Evolutionary conservation across 2,888 invertebrate genomes (phyloP).

Genomic region (Rotaria magnacalcarata): DNA sequence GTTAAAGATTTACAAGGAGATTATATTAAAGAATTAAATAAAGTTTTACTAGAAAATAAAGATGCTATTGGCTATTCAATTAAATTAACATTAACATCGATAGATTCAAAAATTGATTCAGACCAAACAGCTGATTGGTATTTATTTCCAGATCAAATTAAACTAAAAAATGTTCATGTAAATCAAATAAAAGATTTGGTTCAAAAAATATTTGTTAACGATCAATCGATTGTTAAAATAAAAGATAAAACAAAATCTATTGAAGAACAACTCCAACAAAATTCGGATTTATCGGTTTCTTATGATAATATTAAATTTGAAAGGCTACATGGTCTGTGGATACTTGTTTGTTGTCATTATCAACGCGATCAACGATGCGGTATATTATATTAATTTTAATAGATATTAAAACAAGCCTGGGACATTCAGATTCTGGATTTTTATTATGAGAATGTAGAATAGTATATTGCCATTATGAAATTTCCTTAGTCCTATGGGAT

Average conservation of each 20-base stretch:
- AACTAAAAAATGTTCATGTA: neutral
- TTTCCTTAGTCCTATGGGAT: too few relatives aligned
- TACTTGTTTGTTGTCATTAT: conserved; percentile 22
- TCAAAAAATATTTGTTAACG: neutral
- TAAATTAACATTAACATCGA: neutral
- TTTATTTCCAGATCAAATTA: conserved; percentile 19
- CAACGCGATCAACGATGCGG: conserved; percentile 9
- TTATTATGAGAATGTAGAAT: too few relatives aligned
- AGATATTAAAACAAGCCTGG: too few relatives aligned
- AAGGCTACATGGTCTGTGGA: neutral
- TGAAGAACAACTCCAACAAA: neutral
- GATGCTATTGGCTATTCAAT: neutral
- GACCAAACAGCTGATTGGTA: conserved; percentile 24
- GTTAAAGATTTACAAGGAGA: neutral
- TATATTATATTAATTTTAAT: neutral
- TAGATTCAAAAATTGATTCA: neutral
- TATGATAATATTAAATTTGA: neutral
- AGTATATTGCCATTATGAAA: too few relatives aligned
- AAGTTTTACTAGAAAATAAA: neutral
- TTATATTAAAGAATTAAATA: neutral
- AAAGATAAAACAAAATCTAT: neutral
- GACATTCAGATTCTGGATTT: too few relatives aligned
- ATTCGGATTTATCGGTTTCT: neutral
- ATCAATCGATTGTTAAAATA: conserved; percentile 4
- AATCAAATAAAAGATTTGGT: neutral